phyloP scores from a whole-genome alignment of 2,113 vertebrate genomes.

The Brachirus orientalis region DNA sequence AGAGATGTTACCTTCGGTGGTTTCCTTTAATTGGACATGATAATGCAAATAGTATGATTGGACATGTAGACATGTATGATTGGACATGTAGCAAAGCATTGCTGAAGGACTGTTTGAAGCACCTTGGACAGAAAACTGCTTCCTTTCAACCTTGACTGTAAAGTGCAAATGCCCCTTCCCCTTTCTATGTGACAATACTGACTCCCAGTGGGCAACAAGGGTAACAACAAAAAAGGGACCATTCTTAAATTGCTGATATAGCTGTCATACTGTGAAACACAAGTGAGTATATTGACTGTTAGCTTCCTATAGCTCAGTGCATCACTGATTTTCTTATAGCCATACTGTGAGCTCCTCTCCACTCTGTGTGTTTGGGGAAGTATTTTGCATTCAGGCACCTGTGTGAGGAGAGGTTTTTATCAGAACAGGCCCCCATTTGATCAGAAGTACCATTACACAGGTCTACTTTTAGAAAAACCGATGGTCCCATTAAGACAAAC shows the following conservation, averaged over 20 bases:
- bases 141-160: slow-evolving; percentile 67
- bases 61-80: no score
- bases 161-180: background rate
- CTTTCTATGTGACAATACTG: slow-evolving; percentile 47
- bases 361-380: background rate
- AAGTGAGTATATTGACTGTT: slow-evolving; percentile 71
- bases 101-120: slow-evolving; percentile 27
- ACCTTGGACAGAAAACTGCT: slow-evolving; percentile 36
- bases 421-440: slow-evolving; percentile 16
- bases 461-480: slow-evolving; percentile 19
- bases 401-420: background rate
- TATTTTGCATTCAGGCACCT: slow-evolving; percentile 5
- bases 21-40: background rate
- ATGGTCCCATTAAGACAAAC: background rate
- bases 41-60: background rate
- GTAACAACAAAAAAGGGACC: slow-evolving; percentile 30
- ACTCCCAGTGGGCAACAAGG: slow-evolving; percentile 47
- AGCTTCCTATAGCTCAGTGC: slow-evolving; percentile 45
- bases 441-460: slow-evolving; percentile 19
- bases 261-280: slow-evolving; percentile 30
- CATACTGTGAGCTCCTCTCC: slow-evolving; percentile 36
- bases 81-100: slow-evolving; percentile 1
- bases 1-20: background rate
- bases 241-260: slow-evolving; percentile 16
- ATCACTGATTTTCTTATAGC: slow-evolving; percentile 52